Evolutionary conservation across 2,113 vertebrate genomes (phyloP), one percentile per base, ranked within the genome.

Genomic region (Pseudorectes ferrugineus): DNA sequence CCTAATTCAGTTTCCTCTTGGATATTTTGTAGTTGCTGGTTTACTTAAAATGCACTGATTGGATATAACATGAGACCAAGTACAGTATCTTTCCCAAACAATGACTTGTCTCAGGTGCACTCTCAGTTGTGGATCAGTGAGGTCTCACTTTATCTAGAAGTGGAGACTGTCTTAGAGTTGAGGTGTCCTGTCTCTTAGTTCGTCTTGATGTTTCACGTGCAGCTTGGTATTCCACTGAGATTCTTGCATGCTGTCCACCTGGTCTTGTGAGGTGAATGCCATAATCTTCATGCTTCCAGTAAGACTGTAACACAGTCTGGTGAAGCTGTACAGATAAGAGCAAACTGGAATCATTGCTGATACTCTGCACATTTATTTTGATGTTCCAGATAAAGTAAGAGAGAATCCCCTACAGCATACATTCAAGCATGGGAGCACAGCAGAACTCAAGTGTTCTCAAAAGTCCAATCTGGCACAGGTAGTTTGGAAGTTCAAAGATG

Each of bases 381-480:
- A 96, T 98, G 98, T 98, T 98, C 97, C 97, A 98, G 98, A 98
- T 98, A 97, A 97, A 97, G 94, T 96, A 96, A 97, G 95, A 97
- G 98, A 97, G 89, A 97, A 96, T 96, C 97, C 84, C 92, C 96
- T 97, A 97, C 97, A 98, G 96, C 97, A 97, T 92, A 98, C 96
- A 94, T 98, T 99, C 95, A 99, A 99, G 96, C 98, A 97, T 1
- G 99, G 99, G 38, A 98, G 98, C 96, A 99, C 98, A 21, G 98
- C 98, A 9, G 99, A 99, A 94, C 98, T 99, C 95, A 98, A 97
- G 12, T 99, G 99, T 97, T 96, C 96, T 89, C 98, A 98, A 35
- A 98, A 96, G 87, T 99, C 99, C 95, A 99, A 99, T 97, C 96
- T 98, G 78, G 99, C 99, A 23, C 98, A 98, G 89, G 98, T 99